These are phyloP conservation scores for Misgurnus anguillicaudatus DNA, from an alignment of 2,113 vertebrate genomes.

Conservation along the genomic window DNA sequence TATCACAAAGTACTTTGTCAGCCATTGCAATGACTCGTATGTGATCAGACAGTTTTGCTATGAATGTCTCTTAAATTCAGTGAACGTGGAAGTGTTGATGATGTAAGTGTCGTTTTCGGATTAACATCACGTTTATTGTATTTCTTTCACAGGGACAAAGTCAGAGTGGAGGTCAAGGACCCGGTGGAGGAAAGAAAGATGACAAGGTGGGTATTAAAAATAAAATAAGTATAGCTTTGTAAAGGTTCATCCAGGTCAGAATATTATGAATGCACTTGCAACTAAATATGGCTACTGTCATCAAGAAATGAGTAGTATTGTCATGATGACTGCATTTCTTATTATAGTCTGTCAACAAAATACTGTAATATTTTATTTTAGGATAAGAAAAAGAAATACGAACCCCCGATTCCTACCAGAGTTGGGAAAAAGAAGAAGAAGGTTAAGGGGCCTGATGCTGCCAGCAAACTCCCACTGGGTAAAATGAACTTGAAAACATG, in stretches of 20 bases:
- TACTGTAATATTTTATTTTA: constrained; percentile 54
- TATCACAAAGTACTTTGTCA: too few relatives aligned
- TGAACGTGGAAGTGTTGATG: background rate
- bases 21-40: too few relatives aligned
- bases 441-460: constrained; percentile 96
- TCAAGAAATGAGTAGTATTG: background rate
- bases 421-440: constrained; percentile 99
- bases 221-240: background rate
- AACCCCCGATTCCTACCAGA: constrained; percentile 97
- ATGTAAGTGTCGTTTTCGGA: background rate
- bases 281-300: background rate
- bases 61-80: background rate
- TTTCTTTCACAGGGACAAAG: constrained; percentile 53
- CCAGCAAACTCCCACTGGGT: constrained; percentile 96
- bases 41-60: too few relatives aligned
- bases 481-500: constrained; percentile 39
- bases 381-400: constrained; percentile 99
- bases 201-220: constrained; percentile 50
- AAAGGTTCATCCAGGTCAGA: background rate
- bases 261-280: background rate
- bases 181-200: constrained; percentile 59
- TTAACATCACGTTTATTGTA: background rate
- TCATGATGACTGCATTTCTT: background rate
- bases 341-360: background rate
- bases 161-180: constrained; percentile 58